Evolutionary conservation across 2,888 invertebrate species (phyloP), one percentile per base, ranked within the genome.

Genomic region (Sphinx pinastri): DNA sequence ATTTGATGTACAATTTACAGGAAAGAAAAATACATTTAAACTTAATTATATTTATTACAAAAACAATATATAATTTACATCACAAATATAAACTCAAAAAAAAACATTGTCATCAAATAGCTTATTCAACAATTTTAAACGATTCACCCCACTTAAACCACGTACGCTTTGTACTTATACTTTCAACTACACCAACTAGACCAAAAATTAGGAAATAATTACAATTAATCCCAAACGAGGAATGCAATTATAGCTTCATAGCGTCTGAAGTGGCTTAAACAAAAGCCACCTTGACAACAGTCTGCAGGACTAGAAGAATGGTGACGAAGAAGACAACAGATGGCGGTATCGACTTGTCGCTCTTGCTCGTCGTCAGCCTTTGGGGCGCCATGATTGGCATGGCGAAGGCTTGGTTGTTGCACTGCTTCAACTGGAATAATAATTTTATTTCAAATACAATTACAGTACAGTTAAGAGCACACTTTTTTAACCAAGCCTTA

Each of bases 311-410:
- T 14, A 94, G 77, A 0, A 93, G 79, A 0, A 93, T 83, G 13
- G 92, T 90, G 67, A 93, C 88, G 73, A 93, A 93, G 82, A 90
- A 92, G 10, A 93, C 71, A 1, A 92, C 86, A 0, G 87, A 86
- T 0, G 88, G 87, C 0, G 86, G 88, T 66, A 88, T 73, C 0
- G 81, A 59, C 74, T 88, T 88, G 7, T 76, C 71, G 0, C 87
- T 76, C 71, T 80, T 84, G 71, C 66, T 80, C 2, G 72, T 52
- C 2, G 70, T 81, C 58, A 63, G 76, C 47, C 59, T 75, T 71
- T 59, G 79, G 25, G 85, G 83, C 1, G 83, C 76, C 14, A 84
- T 75, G 12, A 83, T 69, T 0, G 93, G 93, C 82, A 90, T 79
- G 12, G 88, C 83, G 51, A 88, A 88, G 0, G 91, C 85, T 79